These are phyloP conservation scores for Cryptus viduatorius DNA, from an alignment of 2,888 invertebrate species.

Conservation along the genomic window DNA sequence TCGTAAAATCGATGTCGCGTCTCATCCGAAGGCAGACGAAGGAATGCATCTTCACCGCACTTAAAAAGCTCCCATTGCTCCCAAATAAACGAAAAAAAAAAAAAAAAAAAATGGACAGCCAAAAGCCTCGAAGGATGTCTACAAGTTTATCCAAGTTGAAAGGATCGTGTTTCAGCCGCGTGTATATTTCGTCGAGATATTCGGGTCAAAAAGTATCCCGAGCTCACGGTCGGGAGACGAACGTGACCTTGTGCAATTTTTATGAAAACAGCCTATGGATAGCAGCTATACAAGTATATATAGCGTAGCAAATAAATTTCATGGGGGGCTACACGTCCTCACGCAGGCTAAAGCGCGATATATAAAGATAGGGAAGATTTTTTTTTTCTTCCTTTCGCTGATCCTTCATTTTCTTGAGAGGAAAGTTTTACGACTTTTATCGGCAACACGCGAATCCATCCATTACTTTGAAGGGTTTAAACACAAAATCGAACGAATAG, in stretches of 20 bases:
- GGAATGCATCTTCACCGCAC: neutral
- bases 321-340: neutral
- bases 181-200: neutral
- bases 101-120: neutral
- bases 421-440: slow-evolving; percentile 19
- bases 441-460: neutral
- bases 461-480: neutral
- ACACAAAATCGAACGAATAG: neutral
- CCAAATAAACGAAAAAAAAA: neutral
- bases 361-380: neutral
- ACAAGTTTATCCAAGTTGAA: neutral
- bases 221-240: neutral
- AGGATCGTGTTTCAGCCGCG: neutral
- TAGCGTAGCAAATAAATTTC: neutral
- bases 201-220: neutral
- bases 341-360: neutral
- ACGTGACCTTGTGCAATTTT: slow-evolving; percentile 15
- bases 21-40: neutral
- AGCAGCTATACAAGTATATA: neutral
- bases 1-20: slow-evolving; percentile 37
- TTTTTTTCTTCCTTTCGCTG: neutral
- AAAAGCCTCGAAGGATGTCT: neutral
- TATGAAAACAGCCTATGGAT: neutral
- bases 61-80: neutral
- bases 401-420: slow-evolving; percentile 36